Conservation (phyloP, 2,888 invertebrate species). For the Saturnia pavonia region DNA sequence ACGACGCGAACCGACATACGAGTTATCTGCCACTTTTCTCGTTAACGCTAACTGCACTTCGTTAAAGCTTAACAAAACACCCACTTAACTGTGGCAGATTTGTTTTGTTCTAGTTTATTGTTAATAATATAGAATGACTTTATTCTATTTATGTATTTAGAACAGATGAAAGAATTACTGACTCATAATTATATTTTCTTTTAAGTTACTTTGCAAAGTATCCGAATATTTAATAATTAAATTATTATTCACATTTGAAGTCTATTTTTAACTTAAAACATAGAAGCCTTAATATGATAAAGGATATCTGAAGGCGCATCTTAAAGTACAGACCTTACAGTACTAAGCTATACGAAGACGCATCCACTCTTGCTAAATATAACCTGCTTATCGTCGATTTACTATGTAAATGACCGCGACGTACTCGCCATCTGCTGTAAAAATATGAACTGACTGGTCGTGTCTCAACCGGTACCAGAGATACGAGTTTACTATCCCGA, state of each 20-base stretch:
- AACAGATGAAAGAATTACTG: background rate
- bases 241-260: background rate
- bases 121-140: background rate
- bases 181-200: background rate
- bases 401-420: constrained; percentile 80
- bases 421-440: constrained; percentile 73
- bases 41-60: constrained; percentile 64
- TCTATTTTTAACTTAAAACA: background rate
- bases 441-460: constrained; percentile 67
- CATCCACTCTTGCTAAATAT: constrained; percentile 75
- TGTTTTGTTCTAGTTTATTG: constrained; percentile 37
- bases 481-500: constrained; percentile 57
- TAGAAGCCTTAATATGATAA: background rate
- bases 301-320: background rate
- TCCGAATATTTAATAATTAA: background rate
- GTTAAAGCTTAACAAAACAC: constrained; percentile 58
- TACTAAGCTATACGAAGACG: constrained; percentile 39
- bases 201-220: background rate
- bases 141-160: background rate
- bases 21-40: constrained; percentile 76
- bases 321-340: background rate
- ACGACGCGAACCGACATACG: constrained; percentile 54
- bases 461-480: constrained; percentile 53
- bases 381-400: constrained; percentile 77
- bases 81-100: constrained; percentile 58